Base-by-base conservation (phyloP, 2,797 vertebrate genomes). In the Trachurus trachurus region DNA sequence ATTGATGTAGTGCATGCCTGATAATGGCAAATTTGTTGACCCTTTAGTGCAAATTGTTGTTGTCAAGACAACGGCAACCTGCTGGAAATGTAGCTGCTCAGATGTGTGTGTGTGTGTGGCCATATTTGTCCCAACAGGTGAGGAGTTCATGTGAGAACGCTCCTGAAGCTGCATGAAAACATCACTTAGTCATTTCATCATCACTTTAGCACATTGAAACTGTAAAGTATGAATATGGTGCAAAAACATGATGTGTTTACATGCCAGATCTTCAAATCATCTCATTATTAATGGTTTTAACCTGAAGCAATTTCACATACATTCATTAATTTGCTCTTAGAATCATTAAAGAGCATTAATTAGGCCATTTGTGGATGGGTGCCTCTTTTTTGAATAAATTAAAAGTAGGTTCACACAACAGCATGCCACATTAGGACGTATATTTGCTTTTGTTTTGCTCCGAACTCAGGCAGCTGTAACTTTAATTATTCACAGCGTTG, bases 1-100 rank as follows among this genome's bases (percentile, higher is more conserved):
- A 47, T 82, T 76, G 76, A 71, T 87, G 82, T 19, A 34, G 66
- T 62, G 74, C 63, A 21, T 4, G 4, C 66, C 70, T 57, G 68
- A 71, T 86, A 77, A 81, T 80, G 64, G 68, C 58, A 74, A 60
- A 81, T 82, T 53, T 81, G 77, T 87, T 85, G 86, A 88, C 76
- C 81, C 66, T 87, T 49, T 1, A 9, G 22, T 49, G 56, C 52
- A 88, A 82, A 87, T 81, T 79, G 76, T 49, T 66, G 84, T 87
- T 76, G 83, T 83, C 86, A 76, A 76, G 87, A 84, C 88, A 79
- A 85, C 84, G 4, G 72, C 67, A 53, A 75, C 72, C 67, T 63
- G 69, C 83, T 67, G 79, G 68, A 82, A 75, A 83, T 78, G 11
- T 62, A 80, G 89, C 82, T 64, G 71, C 71, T 74, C 44, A 58